These are phyloP conservation scores for Himalopsyche japonica DNA, from an alignment of 2,888 invertebrate genomes.

Conservation along the genomic window DNA sequence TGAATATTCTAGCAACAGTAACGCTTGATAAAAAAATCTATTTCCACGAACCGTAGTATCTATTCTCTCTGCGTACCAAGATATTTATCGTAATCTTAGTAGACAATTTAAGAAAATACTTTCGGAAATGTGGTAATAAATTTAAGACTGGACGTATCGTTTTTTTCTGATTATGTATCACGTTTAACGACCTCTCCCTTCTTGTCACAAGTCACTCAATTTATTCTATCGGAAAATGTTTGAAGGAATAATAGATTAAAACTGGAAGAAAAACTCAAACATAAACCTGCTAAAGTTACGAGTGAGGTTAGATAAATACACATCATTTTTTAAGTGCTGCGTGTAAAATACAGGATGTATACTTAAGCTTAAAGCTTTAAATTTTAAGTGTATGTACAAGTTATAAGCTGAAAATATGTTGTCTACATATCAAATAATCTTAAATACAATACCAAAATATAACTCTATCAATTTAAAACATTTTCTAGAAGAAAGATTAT, in stretches of 20 bases:
- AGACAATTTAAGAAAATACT: neutral
- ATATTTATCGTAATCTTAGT: neutral
- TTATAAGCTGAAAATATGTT: too few species aligned
- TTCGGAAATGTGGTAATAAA: neutral
- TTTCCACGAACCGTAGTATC: too few species aligned
- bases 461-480: too few species aligned
- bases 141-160: neutral
- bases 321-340: neutral
- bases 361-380: neutral
- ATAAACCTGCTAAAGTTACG: neutral
- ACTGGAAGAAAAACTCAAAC: neutral
- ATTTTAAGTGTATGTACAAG: too few species aligned
- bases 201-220: neutral
- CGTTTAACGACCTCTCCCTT: neutral
- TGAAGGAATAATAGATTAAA: neutral
- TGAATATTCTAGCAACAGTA: too few species aligned
- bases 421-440: too few species aligned
- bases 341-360: neutral
- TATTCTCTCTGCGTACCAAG: neutral
- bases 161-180: neutral
- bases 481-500: too few species aligned
- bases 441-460: too few species aligned
- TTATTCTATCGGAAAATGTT: neutral
- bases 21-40: too few species aligned
- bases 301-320: neutral